These are phyloP conservation scores for Nasonia vitripennis DNA, from an alignment of 1,140 invertebrate species.

Conservation along the genomic window DNA sequence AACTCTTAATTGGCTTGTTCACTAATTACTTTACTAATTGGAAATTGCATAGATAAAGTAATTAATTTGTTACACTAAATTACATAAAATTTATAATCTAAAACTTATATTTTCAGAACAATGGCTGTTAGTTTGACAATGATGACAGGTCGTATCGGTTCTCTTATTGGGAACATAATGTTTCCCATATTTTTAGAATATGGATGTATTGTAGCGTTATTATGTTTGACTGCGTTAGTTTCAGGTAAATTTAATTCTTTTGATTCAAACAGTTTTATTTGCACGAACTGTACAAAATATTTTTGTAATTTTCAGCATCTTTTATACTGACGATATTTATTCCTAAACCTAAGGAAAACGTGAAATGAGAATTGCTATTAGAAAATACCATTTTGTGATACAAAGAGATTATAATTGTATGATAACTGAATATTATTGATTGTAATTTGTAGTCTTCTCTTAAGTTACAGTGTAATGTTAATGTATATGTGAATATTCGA, in stretches of 20 bases:
- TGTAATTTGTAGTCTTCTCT: too few relatives aligned
- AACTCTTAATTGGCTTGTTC: too few relatives aligned
- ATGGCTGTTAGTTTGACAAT: conserved; percentile 74
- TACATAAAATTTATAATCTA: background rate
- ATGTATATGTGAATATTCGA: too few relatives aligned
- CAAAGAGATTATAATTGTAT: too few relatives aligned
- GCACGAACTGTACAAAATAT: background rate
- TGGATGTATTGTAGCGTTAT: conserved; percentile 71
- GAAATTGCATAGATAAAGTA: too few relatives aligned
- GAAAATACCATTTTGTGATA: too few relatives aligned
- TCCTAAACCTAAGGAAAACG: background rate
- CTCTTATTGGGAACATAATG: conserved; percentile 71
- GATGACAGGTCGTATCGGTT: conserved; percentile 73
- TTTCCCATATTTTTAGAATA: conserved; percentile 73
- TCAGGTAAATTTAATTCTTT: conserved; percentile 63
- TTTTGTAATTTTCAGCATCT: background rate
- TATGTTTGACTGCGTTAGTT: conserved; percentile 65
- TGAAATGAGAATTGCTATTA: background rate
- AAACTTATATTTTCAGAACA: conserved; percentile 66
- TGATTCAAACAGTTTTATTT: background rate
- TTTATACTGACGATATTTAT: background rate
- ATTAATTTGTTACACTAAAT: background rate
- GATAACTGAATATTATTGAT: too few relatives aligned
- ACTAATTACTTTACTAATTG: too few relatives aligned
- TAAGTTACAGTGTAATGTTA: too few relatives aligned